Base-by-base conservation (phyloP, 2,888 invertebrate genomes). In the Unio pictorum region DNA sequence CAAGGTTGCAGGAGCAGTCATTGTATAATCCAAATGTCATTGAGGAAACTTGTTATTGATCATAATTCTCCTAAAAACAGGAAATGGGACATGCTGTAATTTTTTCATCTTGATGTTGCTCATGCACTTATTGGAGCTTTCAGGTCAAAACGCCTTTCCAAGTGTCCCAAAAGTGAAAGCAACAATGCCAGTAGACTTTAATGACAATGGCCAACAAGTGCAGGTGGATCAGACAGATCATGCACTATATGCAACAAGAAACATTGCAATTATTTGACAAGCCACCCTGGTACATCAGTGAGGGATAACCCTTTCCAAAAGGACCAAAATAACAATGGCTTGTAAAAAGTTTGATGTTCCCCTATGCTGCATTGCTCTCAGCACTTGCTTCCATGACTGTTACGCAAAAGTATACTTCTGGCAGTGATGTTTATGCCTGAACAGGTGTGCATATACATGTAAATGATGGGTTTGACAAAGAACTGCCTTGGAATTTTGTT, bases 1-100 rank as follows among this genome's bases (percentile, higher is more conserved):
- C 55, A 18, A 66, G 64, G n/a, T 61, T 71, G 20, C 55, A 64
- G 28, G 60, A 64, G 30, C 34, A 58, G 34, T 18, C 67, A 15
- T 17, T 64, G 18, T 71, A 71, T 56, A 71, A 71, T 64, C 63
- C 71, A 7, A 67, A 67, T 64, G 54, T 71, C 20, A 60, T 71
- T 18, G 71, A 71, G 34, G 56, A 64, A n/a, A 60, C 58, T 11
- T 11, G 28, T 71, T 23, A 55, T 66, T 5, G 58, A 66, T 26
- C 70, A 70, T 4, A 63, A 57, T 55, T 11, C 28, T 11, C n/a
- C 55, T 58, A 62, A 66, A 20, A 57, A 58, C 20, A 66, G 70
- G 55, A 70, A 66, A 63, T 0, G 70, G 18, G 70, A 66, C 55
- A 18, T 71, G 6, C 56, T 71, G 15, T 26, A 26, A 34, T 71